These are phyloP conservation scores for Mola mola DNA, from an alignment of 2,113 vertebrate species.

Conservation along the genomic window DNA sequence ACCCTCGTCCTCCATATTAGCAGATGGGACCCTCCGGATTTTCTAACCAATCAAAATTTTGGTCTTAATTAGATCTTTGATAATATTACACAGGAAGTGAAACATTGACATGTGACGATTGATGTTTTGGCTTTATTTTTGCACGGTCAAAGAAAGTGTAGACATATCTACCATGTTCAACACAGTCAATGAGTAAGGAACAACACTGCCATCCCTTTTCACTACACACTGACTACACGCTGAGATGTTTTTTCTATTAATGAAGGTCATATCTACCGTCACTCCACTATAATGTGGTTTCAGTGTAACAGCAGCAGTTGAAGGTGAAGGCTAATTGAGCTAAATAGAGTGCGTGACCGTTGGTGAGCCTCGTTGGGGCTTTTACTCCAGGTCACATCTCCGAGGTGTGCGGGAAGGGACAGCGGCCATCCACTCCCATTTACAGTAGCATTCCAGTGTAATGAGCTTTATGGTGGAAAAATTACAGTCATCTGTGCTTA, in stretches of 20 bases:
- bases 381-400: slow-evolving; percentile 64
- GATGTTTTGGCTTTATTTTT: background rate
- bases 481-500: slow-evolving; percentile 5
- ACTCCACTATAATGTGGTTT: slow-evolving; percentile 34
- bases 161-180: too few relatives aligned
- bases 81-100: too few relatives aligned
- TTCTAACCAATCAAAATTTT: too few relatives aligned
- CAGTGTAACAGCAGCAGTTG: slow-evolving; percentile 23
- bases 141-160: background rate
- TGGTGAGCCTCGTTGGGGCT: slow-evolving; percentile 22
- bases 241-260: slow-evolving; percentile 4
- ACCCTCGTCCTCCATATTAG: too few relatives aligned
- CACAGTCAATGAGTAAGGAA: too few relatives aligned
- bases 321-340: slow-evolving; percentile 59
- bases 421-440: slow-evolving; percentile 41
- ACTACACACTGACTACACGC: background rate
- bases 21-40: too few relatives aligned
- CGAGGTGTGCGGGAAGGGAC: slow-evolving; percentile 45
- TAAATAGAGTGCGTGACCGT: slow-evolving; percentile 48
- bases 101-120: too few relatives aligned
- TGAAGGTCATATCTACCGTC: slow-evolving; percentile 38
- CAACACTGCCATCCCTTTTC: too few relatives aligned
- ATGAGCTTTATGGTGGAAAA: slow-evolving; percentile 18
- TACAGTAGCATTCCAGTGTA: slow-evolving; percentile 16
- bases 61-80: too few relatives aligned